A percentile compares a stretch with the other conserved stretches of the same genome.
phyloP scores from a whole-genome alignment of 1,140 invertebrate genomes.

The Myzus persicae region DNA sequence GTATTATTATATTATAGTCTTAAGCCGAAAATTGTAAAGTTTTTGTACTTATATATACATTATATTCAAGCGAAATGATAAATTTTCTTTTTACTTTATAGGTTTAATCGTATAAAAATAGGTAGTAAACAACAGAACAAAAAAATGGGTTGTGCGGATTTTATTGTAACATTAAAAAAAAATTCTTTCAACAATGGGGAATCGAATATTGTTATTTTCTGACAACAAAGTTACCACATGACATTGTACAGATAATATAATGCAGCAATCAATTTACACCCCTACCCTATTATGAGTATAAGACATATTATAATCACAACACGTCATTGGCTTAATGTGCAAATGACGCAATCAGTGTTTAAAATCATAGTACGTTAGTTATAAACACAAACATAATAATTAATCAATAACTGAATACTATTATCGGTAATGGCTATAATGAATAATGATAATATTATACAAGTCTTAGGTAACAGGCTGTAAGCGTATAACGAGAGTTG shows the following conservation, averaged over 20 bases:
- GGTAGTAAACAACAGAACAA: neutral
- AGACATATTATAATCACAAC: too few species aligned
- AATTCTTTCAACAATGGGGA: neutral
- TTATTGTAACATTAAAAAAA: neutral
- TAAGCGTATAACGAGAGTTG: too few species aligned
- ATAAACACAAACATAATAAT: too few species aligned
- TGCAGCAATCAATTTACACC: neutral
- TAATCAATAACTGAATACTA: too few species aligned
- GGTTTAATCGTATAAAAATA: neutral
- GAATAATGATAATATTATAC: too few species aligned
- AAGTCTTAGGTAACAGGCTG: too few species aligned
- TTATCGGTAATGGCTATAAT: too few species aligned
- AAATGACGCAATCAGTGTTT: too few species aligned
- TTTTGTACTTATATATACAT: too few species aligned
- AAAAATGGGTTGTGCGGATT: neutral
- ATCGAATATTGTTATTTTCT: neutral
- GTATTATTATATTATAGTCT: neutral
- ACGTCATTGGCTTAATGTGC: too few species aligned
- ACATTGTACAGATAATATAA: neutral
- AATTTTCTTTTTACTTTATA: neutral
- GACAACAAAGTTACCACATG: neutral
- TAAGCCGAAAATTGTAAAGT: neutral
- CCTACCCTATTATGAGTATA: neutral
- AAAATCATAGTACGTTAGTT: too few species aligned
- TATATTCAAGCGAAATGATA: neutral